Percentiles rank a stretch among this genome's conserved stretches.
These are phyloP conservation scores for Drosophila repletoides DNA, from an alignment of 1,140 invertebrate genomes.

Conservation along the genomic window DNA sequence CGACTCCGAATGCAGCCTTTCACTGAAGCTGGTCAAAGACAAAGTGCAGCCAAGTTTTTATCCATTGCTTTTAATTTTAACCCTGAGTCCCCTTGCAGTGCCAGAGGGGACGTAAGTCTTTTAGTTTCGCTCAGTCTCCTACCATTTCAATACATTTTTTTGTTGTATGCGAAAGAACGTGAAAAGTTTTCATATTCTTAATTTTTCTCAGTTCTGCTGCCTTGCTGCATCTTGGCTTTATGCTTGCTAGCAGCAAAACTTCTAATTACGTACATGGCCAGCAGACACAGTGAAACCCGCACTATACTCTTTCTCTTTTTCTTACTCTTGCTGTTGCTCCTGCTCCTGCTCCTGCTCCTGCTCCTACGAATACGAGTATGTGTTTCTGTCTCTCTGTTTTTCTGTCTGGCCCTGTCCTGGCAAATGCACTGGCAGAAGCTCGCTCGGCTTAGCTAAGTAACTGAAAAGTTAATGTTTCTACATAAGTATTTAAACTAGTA, in stretches of 20 bases:
- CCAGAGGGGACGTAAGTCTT: constrained; percentile 49
- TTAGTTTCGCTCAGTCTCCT: constrained; percentile 42
- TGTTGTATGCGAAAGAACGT: constrained; percentile 11
- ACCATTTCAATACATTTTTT: constrained; percentile 16
- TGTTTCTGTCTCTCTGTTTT: neutral
- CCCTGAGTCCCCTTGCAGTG: neutral
- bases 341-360: too few relatives aligned
- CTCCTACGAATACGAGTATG: too few relatives aligned
- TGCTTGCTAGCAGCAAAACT: constrained; percentile 54
- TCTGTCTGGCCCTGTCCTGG: neutral
- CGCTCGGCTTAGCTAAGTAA: too few relatives aligned
- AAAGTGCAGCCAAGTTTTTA: constrained; percentile 40
- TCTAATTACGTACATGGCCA: constrained; percentile 79
- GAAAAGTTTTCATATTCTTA: constrained; percentile 73
- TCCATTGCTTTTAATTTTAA: constrained; percentile 47
- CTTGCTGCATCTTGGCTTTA: constrained; percentile 29
- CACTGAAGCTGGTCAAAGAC: constrained; percentile 23
- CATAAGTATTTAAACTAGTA: neutral
- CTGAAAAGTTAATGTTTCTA: too few relatives aligned
- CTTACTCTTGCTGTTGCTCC: too few relatives aligned
- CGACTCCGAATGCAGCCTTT: neutral
- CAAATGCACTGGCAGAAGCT: constrained; percentile 5
- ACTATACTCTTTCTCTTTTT: too few relatives aligned
- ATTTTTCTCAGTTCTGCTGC: constrained; percentile 48
- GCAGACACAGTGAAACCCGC: constrained; percentile 36